These are phyloP conservation scores for Spondyliosoma cantharus DNA, from an alignment of 2,797 vertebrate species.

Conservation along the genomic window DNA sequence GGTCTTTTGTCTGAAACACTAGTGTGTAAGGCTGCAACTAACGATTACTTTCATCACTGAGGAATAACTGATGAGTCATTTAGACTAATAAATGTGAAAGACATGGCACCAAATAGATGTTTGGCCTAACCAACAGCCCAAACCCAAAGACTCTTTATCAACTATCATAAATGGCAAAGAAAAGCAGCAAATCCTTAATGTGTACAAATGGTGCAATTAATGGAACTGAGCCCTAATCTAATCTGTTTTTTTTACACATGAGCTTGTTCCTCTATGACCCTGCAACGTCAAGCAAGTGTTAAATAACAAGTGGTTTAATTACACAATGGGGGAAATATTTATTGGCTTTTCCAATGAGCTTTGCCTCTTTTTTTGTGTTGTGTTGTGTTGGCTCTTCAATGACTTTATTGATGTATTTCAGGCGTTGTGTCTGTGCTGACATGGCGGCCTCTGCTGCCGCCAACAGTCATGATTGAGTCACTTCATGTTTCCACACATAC, in stretches of 20 bases:
- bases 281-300: not conserved
- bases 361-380: not conserved
- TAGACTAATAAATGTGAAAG: too few relatives aligned
- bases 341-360: not conserved
- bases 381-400: not conserved
- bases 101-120: too few relatives aligned
- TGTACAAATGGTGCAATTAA: too few relatives aligned
- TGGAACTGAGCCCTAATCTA: too few relatives aligned
- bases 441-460: conserved; percentile 45
- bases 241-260: not conserved
- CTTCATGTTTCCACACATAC: conserved; percentile 33
- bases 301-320: not conserved
- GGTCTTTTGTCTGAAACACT: too few relatives aligned
- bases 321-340: not conserved
- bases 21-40: too few relatives aligned
- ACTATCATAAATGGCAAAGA: too few relatives aligned
- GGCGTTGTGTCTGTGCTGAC: not conserved
- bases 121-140: too few relatives aligned
- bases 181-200: too few relatives aligned
- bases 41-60: too few relatives aligned
- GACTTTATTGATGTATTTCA: not conserved
- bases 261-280: not conserved
- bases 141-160: too few relatives aligned
- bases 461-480: not conserved
- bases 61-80: too few relatives aligned